Evolutionary conservation across 2,113 vertebrate genomes (phyloP).

Genomic region (Perognathus longimembris): DNA sequence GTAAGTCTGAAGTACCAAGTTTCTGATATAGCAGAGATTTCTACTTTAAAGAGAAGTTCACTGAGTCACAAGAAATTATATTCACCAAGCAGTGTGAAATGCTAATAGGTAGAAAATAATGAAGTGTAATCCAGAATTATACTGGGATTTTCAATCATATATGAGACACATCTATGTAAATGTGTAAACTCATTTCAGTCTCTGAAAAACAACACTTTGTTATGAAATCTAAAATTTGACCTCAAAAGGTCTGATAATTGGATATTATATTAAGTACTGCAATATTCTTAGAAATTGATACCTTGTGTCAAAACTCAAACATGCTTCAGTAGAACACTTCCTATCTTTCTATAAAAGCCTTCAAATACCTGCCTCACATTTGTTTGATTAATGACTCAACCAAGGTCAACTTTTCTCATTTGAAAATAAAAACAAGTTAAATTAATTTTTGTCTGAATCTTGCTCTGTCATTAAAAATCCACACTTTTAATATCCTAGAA

Average conservation of each 20-base stretch:
- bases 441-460: not conserved
- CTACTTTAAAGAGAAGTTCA: not conserved
- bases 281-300: not conserved
- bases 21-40: not conserved
- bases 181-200: not conserved
- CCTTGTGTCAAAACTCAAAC: not conserved
- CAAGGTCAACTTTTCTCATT: not conserved
- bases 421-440: constrained; percentile 31
- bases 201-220: not conserved
- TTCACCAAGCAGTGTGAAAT: not conserved
- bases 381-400: not conserved
- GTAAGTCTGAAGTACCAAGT: not conserved
- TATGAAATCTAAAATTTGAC: not conserved
- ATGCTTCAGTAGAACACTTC: not conserved
- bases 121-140: not conserved
- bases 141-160: not conserved
- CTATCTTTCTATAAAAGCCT: not conserved
- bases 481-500: not conserved
- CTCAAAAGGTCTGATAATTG: not conserved
- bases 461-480: not conserved
- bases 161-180: not conserved
- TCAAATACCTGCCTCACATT: not conserved
- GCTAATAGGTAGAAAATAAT: constrained; percentile 6
- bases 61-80: not conserved
- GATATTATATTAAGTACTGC: not conserved